Base-by-base conservation (phyloP, 2,888 invertebrate species). In the Apamea crenata region DNA sequence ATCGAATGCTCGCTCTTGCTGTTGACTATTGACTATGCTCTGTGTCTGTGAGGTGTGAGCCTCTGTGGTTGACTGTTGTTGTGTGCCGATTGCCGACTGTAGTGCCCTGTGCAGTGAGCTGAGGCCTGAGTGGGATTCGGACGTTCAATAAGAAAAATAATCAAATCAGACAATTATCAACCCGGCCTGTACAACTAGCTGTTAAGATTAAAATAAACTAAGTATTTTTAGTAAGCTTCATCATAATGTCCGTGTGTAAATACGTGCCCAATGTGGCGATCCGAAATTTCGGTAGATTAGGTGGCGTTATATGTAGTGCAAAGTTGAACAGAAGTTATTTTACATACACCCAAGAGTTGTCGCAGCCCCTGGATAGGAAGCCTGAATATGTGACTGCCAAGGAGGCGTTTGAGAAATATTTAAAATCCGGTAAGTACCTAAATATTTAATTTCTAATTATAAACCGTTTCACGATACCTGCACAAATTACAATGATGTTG, bases 271-370 rank as follows among this genome's bases (percentile, higher is more conserved):
- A 92, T 83, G 91, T 94, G 81, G 92, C 94, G n/a, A 92, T 91
- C 70, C 93, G 93, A 81, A 94, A 94, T 93, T 93, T 95, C 79
- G 92, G 94, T 21, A 94, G 93, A 90, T 84, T 96, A 77, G 92
- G 93, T 90, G 93, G 94, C 78, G 94, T 94, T 83, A 88, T 96
- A 81, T 91, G 91, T 80, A 90, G 89, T 90, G 91, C 91, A 29
- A 95, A 95, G 89, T 90, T 93, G 81, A 95, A 97, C 77, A 97
- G 97, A 91, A 97, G 93, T 78, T 99, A 97, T 95, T 98, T 98
- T 93, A 98, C 98, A 0, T 98, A 99, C 92, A 97, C 98, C 40
- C 98, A 98, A 85, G 99, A 99, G 93, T 97, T 99, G 67, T 97
- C 98, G 63, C 98, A 99, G 95, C 98, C 99, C 25, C 95, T 98